A percentile compares a stretch with the other conserved stretches of the same genome.
These are phyloP conservation scores for Cephalotes varians DNA, from an alignment of 2,888 invertebrate genomes.

Conservation along the genomic window DNA sequence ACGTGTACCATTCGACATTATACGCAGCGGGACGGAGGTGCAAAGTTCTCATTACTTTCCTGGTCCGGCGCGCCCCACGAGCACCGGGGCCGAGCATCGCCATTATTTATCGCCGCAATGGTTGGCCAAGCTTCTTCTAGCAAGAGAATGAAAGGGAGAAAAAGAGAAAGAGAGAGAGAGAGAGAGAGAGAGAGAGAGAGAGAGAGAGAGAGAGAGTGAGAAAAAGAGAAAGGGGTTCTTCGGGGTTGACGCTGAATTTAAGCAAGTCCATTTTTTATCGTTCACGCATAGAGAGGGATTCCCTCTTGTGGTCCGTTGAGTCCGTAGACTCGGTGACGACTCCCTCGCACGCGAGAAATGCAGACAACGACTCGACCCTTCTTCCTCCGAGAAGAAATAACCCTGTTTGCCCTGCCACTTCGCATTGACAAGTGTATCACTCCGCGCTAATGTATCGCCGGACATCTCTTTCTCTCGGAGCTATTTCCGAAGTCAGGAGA, in stretches of 20 bases:
- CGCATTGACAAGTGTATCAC: slow-evolving; percentile 54
- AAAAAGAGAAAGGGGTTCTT: slow-evolving; percentile 41
- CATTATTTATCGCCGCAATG: slow-evolving; percentile 80
- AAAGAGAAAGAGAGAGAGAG: neutral
- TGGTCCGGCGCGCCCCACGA: slow-evolving; percentile 54
- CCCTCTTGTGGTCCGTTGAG: slow-evolving; percentile 69
- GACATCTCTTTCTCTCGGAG: slow-evolving; percentile 13
- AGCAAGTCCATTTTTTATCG: slow-evolving; percentile 69
- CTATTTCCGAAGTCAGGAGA: neutral
- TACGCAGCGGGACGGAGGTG: slow-evolving; percentile 70
- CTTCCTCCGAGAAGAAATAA: slow-evolving; percentile 30
- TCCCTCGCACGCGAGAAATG: slow-evolving; percentile 56
- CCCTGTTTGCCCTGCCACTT: slow-evolving; percentile 50
- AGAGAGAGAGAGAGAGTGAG: slow-evolving; percentile 13
- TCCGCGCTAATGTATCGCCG: slow-evolving; percentile 48
- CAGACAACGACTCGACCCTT: slow-evolving; percentile 50
- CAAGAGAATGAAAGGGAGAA: slow-evolving; percentile 7
- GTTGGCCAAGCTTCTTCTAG: slow-evolving; percentile 76
- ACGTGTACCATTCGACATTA: slow-evolving; percentile 75
- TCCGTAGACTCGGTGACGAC: slow-evolving; percentile 71
- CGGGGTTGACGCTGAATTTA: slow-evolving; percentile 68
- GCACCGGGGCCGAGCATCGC: slow-evolving; percentile 71
- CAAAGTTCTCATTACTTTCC: slow-evolving; percentile 79
- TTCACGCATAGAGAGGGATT: slow-evolving; percentile 66
- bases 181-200: neutral